Base-by-base conservation (phyloP, 2,113 vertebrate species). In the Rousettus leschenaultii region DNA sequence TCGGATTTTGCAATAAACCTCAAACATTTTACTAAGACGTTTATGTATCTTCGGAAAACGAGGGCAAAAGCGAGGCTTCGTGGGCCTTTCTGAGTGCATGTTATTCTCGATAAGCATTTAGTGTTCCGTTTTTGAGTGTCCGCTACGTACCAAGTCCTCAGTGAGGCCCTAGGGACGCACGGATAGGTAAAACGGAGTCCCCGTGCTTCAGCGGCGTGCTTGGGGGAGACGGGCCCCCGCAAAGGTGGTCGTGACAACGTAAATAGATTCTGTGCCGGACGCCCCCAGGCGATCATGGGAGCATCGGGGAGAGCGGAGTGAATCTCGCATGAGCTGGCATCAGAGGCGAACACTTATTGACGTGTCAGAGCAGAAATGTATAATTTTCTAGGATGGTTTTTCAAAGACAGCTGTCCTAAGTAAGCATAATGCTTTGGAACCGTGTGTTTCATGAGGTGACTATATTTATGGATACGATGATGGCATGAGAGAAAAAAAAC, bases 1-100 rank as follows among this genome's bases (percentile, higher is more conserved):
- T 55, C 86, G 22, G 13, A 88, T 5, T 65, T 74, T 95, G 30
- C 95, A 92, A 70, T 96, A 35, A 75, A 80, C 65, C 4, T 95
- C 3, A 61, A 90, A 91, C 22, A 79, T 97, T 86, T 38, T 65
- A n/a, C 28, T 45, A 61, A 53, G 24, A 48, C 66, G 8, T 79
- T 87, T 80, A 14, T 26, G 11, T 40, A 59, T 45, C 22, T 93
- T 86, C 94, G 83, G 70, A 57, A 95, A 48, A 2, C 38, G 86
- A 71, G 30, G 26, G n/a, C 70, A 14, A 33, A 70, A 16, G 57
- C 24, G 9, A 94, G 22, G 7, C 18, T 55, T 28, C 2, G 1
- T 43, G 4, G 19, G 5, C 10, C 26, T 75, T 91, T 40, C 21
- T 55, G 30, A 70, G 10, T 5, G 3, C 35, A 7, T 74, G 66